Base-by-base conservation (phyloP, 1,140 invertebrate genomes). In the Papilio xuthus region DNA sequence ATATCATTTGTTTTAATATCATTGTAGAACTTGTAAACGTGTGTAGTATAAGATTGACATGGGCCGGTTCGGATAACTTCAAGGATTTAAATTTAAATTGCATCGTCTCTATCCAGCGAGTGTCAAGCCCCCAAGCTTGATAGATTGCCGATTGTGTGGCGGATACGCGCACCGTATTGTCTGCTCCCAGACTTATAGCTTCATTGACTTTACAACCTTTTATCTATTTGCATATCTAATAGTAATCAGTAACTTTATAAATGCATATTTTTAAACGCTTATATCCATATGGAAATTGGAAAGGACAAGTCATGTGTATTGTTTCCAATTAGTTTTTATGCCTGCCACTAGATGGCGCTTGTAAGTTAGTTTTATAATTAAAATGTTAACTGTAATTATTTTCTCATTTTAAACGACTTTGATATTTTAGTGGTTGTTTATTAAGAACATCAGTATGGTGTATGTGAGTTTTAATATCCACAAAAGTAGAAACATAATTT, bases 11-110 rank as follows among this genome's bases (percentile, higher is more conserved):
- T 13, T 13, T 47, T 47, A 13, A 47, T 56, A 18, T 56, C 7
- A 7, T 56, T 26, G 23, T 12, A 60, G 56, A 26, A 12, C 10
- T 6, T 67, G 60, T 67, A 18, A 67, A 67, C 56, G 26, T 15
- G 60, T 67, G 13, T 67, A 67, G 13, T 28, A 15, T 67, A 4
- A 28, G 1, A 63, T 15, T 18, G 26, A 32, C 12, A 67, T 23
- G 23, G 80, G 71, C 23, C 42, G 23, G 71, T 42, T 26, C 42
- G 10, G 42, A 50, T 73, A 73, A 63, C 72, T 78, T 78, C 79
- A 81, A 88, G 85, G 84, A 87, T 87, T 89, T 88, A 88, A 88
- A 88, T 89, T 88, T 86, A 88, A 89, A 88, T 88, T 86, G 81
- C 80, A 47, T 78, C 71, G 56, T 83, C 73, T 83, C 80, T 87